Conservation (phyloP, 1,140 invertebrate species). For the Halotydeus destructor region DNA sequence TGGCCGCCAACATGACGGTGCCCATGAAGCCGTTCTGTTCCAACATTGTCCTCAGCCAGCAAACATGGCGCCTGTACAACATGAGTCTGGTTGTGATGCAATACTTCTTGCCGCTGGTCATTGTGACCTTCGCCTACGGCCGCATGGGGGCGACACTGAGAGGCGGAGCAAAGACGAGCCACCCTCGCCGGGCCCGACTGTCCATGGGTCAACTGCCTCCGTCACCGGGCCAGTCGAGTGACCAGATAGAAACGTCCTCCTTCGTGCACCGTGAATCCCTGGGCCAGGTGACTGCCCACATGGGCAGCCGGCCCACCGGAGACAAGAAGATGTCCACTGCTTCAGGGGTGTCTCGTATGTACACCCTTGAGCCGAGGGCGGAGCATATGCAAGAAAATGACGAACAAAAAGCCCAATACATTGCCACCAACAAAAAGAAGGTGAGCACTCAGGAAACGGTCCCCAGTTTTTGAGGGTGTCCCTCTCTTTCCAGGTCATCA, state of each 20-base stretch:
- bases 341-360: too few relatives aligned
- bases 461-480: not conserved
- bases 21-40: constrained; percentile 33
- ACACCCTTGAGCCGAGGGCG: too few relatives aligned
- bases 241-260: too few relatives aligned
- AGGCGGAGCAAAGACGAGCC: constrained; percentile 27
- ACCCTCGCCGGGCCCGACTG: not conserved
- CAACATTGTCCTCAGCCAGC: constrained; percentile 31
- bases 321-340: too few relatives aligned
- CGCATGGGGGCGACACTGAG: constrained; percentile 50
- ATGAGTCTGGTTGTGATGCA: constrained; percentile 35
- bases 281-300: too few relatives aligned
- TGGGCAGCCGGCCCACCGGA: too few relatives aligned
- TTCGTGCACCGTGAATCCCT: not conserved
- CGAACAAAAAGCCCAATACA: constrained; percentile 3
- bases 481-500: constrained; percentile 24
- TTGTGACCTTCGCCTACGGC: constrained; percentile 56
- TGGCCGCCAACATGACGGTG: not conserved
- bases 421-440: constrained; percentile 3
- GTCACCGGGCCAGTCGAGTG: not conserved
- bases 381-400: too few relatives aligned
- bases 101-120: constrained; percentile 48
- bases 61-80: constrained; percentile 34
- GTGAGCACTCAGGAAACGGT: not conserved
- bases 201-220: not conserved